Evolutionary conservation across 2,113 vertebrate genomes (phyloP).

Genomic region (Geococcyx californianus): DNA sequence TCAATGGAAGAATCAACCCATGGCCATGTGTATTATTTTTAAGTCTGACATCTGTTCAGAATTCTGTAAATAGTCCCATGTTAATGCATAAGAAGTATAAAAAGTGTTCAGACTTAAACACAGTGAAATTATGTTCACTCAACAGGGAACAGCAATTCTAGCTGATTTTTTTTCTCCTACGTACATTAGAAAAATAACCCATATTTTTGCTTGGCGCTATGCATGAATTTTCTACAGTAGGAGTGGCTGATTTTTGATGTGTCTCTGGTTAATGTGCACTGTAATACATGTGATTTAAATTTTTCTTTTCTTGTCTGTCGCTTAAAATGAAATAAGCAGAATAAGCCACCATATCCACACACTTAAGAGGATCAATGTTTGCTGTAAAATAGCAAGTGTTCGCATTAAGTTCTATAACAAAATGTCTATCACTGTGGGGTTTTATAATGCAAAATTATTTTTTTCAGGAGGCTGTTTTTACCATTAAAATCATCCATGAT

Average conservation of each 20-base stretch:
- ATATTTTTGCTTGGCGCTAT: not conserved
- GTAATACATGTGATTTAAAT: not conserved
- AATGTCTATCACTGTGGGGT: fast-evolving
- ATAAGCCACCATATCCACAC: not conserved
- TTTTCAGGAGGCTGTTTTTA: not conserved
- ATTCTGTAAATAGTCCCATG: not conserved
- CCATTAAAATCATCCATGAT: not conserved
- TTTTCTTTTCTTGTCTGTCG: not conserved
- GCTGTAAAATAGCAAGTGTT: not conserved
- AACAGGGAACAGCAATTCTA: not conserved
- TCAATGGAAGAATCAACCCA: not conserved
- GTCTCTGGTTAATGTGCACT: not conserved
- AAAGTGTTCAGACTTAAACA: conserved; percentile 3
- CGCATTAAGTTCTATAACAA: not conserved
- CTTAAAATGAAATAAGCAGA: not conserved
- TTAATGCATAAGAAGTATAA: not conserved
- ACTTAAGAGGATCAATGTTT: not conserved
- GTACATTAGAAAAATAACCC: fast-evolving
- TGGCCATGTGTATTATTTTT: not conserved
- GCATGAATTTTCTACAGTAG: not conserved
- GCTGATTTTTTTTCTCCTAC: not conserved
- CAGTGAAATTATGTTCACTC: not conserved
- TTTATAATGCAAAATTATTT: not conserved
- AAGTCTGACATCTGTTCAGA: conserved; percentile 12
- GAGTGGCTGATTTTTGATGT: not conserved